Conservation (phyloP, 2,888 invertebrate genomes). For the Pollenia angustigena region DNA sequence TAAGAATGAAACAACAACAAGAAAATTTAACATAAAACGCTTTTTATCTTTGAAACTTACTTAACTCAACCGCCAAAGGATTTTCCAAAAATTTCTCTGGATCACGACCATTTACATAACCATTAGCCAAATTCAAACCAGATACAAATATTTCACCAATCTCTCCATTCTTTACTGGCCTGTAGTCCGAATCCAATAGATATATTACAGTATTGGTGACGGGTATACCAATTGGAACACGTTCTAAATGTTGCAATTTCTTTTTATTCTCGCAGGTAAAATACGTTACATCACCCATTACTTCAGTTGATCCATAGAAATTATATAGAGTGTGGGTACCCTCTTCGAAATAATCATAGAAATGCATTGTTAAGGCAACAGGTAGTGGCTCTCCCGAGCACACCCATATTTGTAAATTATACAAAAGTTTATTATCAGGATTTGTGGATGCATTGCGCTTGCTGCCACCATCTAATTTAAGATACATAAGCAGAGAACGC, state of each 20-base stretch:
- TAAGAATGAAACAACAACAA: too few species aligned
- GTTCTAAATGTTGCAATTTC: constrained; percentile 87
- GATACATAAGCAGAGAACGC: constrained; percentile 90
- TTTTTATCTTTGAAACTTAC: constrained; percentile 81
- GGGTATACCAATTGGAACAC: constrained; percentile 93
- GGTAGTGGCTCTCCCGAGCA: constrained; percentile 94
- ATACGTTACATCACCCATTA: constrained; percentile 95
- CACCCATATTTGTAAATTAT: constrained; percentile 90
- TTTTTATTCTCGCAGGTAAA: constrained; percentile 87
- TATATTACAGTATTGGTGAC: constrained; percentile 93
- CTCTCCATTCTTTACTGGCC: constrained; percentile 89
- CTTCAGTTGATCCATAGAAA: constrained; percentile 96
- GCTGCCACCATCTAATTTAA: constrained; percentile 85
- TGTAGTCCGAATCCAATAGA: constrained; percentile 90
- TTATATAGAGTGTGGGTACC: constrained; percentile 90
- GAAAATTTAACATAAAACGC: not conserved
- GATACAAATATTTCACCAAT: constrained; percentile 93
- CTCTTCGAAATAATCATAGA: constrained; percentile 90
- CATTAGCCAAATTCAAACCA: constrained; percentile 91
- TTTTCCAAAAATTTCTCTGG: constrained; percentile 91
- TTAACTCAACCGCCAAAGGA: constrained; percentile 88
- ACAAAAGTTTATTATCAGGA: constrained; percentile 84
- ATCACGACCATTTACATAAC: constrained; percentile 91
- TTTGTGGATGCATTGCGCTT: constrained; percentile 75
- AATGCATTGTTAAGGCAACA: constrained; percentile 89